phyloP scores from a whole-genome alignment of 2,888 invertebrate species.

The Andrena marginata region DNA sequence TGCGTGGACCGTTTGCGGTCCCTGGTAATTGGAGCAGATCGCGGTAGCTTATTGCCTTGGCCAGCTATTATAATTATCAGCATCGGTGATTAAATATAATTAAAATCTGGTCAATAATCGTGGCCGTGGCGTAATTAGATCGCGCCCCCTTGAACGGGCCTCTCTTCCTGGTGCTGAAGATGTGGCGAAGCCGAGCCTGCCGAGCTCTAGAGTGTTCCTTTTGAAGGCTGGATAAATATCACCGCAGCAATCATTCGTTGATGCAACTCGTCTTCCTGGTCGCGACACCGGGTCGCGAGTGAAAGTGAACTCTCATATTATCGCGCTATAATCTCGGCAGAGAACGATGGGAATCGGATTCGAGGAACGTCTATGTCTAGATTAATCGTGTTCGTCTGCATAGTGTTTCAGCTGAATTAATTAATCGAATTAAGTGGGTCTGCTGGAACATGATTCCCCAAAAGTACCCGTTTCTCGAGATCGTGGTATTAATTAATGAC shows the following conservation, averaged over 20 bases:
- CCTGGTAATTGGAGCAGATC: constrained; percentile 27
- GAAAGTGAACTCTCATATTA: constrained; percentile 79
- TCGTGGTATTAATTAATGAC: too few relatives aligned
- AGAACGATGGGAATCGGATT: constrained; percentile 74
- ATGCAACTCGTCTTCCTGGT: constrained; percentile 77
- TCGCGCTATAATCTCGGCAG: constrained; percentile 62
- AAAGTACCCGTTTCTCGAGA: too few relatives aligned
- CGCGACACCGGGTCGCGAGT: constrained; percentile 75
- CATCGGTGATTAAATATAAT: constrained; percentile 33
- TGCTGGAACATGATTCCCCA: too few relatives aligned
- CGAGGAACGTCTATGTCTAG: constrained; percentile 44
- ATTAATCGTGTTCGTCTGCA: background rate
- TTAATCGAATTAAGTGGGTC: too few relatives aligned
- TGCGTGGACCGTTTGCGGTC: background rate
- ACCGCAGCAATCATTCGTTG: constrained; percentile 67
- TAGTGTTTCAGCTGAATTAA: too few relatives aligned
- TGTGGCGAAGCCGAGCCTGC: background rate
- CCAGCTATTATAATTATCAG: constrained; percentile 5
- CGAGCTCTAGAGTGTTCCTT: constrained; percentile 18
- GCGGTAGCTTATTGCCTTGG: constrained; percentile 10
- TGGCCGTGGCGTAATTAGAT: constrained; percentile 8
- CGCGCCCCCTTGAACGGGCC: background rate
- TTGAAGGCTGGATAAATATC: constrained; percentile 68
- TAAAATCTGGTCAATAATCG: constrained; percentile 17
- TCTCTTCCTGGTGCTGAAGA: constrained; percentile 14